A percentile compares a stretch with the other conserved stretches of the same genome.
These are phyloP conservation scores for Lasioglossum morio DNA, from an alignment of 2,888 invertebrate species.

Conservation along the genomic window DNA sequence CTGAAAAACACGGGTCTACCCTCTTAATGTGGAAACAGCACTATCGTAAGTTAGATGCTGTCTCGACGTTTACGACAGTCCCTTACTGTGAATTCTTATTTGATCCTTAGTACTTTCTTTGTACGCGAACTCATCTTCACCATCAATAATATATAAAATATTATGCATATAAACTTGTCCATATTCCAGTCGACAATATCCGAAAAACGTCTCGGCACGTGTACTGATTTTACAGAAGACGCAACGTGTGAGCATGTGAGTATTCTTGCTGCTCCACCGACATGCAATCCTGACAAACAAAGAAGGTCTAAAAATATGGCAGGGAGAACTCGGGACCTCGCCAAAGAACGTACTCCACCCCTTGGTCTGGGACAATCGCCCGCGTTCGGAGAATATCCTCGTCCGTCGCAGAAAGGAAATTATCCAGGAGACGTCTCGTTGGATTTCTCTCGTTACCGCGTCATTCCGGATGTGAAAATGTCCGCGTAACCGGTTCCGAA, in stretches of 20 bases:
- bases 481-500: slow-evolving; percentile 71
- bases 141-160: neutral
- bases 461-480: slow-evolving; percentile 73
- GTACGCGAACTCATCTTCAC: neutral
- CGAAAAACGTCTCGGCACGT: neutral
- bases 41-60: no score
- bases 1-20: no score
- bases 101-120: neutral
- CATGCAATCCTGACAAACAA: neutral
- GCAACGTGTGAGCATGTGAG: neutral
- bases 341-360: neutral
- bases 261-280: neutral
- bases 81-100: neutral
- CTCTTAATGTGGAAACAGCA: no score
- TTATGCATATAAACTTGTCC: neutral
- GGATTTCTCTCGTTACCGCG: slow-evolving; percentile 73
- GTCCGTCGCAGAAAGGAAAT: slow-evolving; percentile 67
- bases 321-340: neutral
- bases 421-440: slow-evolving; percentile 73
- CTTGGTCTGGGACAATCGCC: slow-evolving; percentile 41
- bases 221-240: neutral
- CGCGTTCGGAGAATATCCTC: slow-evolving; percentile 48
- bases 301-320: neutral
- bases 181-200: neutral
- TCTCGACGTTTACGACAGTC: no score